Conservation (phyloP, 2,113 vertebrate species). For the Phaethornis superciliosus region DNA sequence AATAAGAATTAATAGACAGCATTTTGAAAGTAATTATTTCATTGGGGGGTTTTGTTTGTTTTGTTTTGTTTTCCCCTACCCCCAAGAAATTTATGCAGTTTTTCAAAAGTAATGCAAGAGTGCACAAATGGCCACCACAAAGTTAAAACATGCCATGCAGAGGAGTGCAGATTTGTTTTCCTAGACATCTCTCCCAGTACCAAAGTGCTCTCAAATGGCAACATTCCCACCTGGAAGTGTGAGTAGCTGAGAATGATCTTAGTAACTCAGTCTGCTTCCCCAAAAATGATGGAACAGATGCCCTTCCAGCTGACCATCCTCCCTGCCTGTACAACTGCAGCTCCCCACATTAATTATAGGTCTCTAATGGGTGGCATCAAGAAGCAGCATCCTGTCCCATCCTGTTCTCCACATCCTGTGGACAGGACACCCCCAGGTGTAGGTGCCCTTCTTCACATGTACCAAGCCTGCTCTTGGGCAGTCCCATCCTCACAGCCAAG, state of each 20-base stretch:
- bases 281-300: background rate
- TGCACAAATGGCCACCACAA: background rate
- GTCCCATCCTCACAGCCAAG: background rate
- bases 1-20: background rate
- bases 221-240: background rate
- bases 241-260: background rate
- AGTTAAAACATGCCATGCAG: background rate
- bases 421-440: background rate
- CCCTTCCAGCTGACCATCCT: background rate
- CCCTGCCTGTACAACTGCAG: background rate
- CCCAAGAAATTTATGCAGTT: background rate
- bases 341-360: background rate
- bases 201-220: background rate
- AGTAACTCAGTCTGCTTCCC: background rate
- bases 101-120: background rate
- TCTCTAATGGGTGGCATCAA: background rate
- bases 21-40: background rate
- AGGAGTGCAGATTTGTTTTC: conserved; percentile 7
- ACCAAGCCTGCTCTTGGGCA: background rate
- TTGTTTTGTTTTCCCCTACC: background rate
- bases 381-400: background rate
- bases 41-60: background rate
- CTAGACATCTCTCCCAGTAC: background rate
- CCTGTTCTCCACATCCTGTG: background rate
- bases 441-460: background rate